These are phyloP conservation scores for Mustela erminea DNA, from an alignment of 2,797 vertebrate genomes.

Conservation along the genomic window DNA sequence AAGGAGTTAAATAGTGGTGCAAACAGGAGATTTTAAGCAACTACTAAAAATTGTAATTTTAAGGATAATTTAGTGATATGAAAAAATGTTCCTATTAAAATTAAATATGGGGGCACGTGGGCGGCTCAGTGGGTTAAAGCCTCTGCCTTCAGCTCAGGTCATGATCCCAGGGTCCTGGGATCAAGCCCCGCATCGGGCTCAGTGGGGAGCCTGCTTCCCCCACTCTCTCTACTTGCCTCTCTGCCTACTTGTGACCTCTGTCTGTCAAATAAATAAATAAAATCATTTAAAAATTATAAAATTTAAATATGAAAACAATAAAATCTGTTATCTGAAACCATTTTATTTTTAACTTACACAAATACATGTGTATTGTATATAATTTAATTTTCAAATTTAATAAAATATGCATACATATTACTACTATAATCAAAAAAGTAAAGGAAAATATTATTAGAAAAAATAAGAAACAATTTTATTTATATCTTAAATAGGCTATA, in stretches of 20 bases:
- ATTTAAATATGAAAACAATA: not conserved
- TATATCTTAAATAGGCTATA: constrained; percentile 64
- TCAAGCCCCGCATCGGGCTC: too few species aligned
- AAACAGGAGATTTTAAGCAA: constrained; percentile 1
- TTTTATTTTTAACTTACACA: constrained; percentile 1
- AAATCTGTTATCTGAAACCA: not conserved
- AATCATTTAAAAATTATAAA: too few species aligned
- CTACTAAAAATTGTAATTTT: constrained; percentile 8
- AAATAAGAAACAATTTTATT: constrained; percentile 15
- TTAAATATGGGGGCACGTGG: not conserved
- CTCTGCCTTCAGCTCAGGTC: too few species aligned
- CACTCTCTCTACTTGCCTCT: too few species aligned
- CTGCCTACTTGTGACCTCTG: too few species aligned
- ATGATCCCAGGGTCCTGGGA: too few species aligned
- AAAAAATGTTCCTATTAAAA: not conserved
- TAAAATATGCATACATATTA: constrained; percentile 40
- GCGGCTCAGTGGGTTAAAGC: too few species aligned
- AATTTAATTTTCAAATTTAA: constrained; percentile 22
- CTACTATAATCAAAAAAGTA: constrained; percentile 28
- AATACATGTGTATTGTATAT: not conserved
- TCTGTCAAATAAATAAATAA: too few species aligned
- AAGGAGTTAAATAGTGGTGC: not conserved
- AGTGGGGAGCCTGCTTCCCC: too few species aligned
- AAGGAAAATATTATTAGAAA: constrained; percentile 5
- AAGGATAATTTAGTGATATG: not conserved